These are phyloP conservation scores for Oryzias curvinotus DNA, from an alignment of 2,113 vertebrate species.

Conservation along the genomic window DNA sequence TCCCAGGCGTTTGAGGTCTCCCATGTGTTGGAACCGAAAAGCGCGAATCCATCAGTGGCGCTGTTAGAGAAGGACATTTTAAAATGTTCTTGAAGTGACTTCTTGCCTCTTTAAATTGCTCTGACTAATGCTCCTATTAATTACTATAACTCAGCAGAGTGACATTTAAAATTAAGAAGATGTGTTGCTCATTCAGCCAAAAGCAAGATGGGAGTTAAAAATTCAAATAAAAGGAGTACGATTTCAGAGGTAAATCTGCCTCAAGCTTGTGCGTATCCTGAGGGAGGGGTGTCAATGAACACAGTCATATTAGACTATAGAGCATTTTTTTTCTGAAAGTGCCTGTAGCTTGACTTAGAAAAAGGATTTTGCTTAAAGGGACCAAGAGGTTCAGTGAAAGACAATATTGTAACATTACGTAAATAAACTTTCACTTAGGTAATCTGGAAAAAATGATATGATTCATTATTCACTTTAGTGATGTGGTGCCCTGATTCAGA, in stretches of 20 bases:
- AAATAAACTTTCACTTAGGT: no score
- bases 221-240: slow-evolving; percentile 46
- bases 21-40: slow-evolving; percentile 50
- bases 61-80: slow-evolving; percentile 51
- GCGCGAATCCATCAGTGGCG: slow-evolving; percentile 57
- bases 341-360: slow-evolving; percentile 22
- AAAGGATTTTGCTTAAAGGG: neutral
- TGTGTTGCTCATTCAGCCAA: slow-evolving; percentile 37
- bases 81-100: slow-evolving; percentile 61
- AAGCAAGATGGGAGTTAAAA: slow-evolving; percentile 47
- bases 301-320: slow-evolving; percentile 25
- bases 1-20: slow-evolving; percentile 45
- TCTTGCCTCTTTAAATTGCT: slow-evolving; percentile 50
- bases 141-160: slow-evolving; percentile 52
- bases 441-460: no score
- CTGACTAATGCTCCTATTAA: slow-evolving; percentile 64
- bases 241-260: slow-evolving; percentile 34
- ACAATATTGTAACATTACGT: neutral
- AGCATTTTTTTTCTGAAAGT: slow-evolving; percentile 38
- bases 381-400: neutral
- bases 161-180: slow-evolving; percentile 52
- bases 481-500: no score
- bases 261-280: slow-evolving; percentile 26
- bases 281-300: slow-evolving; percentile 19
- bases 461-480: no score